These are phyloP conservation scores for Lepetodrilus schrolli DNA, from an alignment of 2,888 invertebrate genomes.

Conservation along the genomic window DNA sequence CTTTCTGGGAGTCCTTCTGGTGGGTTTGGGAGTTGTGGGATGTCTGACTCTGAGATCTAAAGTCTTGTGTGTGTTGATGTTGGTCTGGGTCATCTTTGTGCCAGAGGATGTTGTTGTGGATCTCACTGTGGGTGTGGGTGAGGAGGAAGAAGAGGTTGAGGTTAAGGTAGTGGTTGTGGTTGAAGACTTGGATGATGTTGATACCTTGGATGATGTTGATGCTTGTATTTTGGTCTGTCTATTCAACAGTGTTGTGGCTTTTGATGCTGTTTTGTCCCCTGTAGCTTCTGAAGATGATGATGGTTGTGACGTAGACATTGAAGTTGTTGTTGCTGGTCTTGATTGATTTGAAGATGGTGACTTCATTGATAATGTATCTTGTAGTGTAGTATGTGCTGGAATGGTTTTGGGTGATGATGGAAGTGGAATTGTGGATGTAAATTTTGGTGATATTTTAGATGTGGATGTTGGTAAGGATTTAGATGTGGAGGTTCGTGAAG, in stretches of 20 bases:
- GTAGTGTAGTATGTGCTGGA: not conserved
- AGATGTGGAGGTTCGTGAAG: no score
- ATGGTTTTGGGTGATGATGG: conserved; percentile 26
- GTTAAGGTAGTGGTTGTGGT: not conserved
- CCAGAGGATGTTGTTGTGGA: not conserved
- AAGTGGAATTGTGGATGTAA: no score
- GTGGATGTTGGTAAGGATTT: no score
- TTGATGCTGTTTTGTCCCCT: conserved; percentile 12
- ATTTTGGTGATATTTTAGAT: no score
- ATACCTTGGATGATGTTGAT: conserved; percentile 23
- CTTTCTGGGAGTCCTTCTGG: not conserved
- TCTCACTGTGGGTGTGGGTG: not conserved
- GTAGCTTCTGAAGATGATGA: conserved; percentile 25
- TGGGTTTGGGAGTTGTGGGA: not conserved
- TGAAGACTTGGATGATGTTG: conserved; percentile 22
- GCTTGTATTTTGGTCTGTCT: conserved; percentile 2
- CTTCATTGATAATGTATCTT: conserved; percentile 12
- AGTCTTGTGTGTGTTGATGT: not conserved
- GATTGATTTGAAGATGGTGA: not conserved
- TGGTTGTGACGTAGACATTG: not conserved
- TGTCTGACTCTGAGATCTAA: not conserved
- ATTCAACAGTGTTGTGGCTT: conserved; percentile 9
- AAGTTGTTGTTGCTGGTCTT: not conserved
- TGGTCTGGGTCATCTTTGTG: not conserved
- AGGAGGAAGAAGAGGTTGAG: not conserved